Percentiles rank a stretch among this genome's conserved stretches.
These are phyloP conservation scores for Ceramica pisi DNA, from an alignment of 2,888 invertebrate genomes.

Conservation along the genomic window DNA sequence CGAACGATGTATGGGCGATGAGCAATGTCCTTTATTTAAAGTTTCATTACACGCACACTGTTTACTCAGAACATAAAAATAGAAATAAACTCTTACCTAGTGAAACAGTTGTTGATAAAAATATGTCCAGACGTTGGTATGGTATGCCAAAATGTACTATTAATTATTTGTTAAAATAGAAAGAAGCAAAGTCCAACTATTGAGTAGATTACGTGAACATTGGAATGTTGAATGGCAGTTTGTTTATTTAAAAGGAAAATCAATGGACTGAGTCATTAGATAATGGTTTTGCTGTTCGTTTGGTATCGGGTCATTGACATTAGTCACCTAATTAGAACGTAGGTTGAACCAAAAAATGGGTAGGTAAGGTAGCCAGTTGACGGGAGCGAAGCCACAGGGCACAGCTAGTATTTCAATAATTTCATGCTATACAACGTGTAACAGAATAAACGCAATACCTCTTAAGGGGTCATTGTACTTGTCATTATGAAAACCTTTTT, in stretches of 20 bases:
- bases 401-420: too few species aligned
- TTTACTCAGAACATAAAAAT: conserved; percentile 15
- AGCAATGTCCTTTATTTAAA: too few species aligned
- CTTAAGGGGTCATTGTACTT: too few species aligned
- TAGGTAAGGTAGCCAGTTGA: too few species aligned
- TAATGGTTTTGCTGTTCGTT: conserved; percentile 22
- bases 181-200: conserved; percentile 16
- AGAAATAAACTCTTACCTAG: not conserved
- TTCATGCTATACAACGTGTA: too few species aligned
- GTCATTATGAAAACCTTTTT: too few species aligned
- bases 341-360: not conserved
- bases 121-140: conserved; percentile 29
- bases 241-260: conserved; percentile 26
- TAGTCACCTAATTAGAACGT: conserved; percentile 7
- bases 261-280: conserved; percentile 43
- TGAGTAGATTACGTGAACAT: conserved; percentile 16
- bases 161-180: conserved; percentile 31
- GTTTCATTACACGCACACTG: not conserved
- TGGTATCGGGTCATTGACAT: conserved; percentile 6
- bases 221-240: conserved; percentile 37
- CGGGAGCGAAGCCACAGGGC: too few species aligned
- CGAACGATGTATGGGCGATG: too few species aligned
- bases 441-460: too few species aligned
- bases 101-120: conserved; percentile 32
- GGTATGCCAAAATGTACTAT: conserved; percentile 41